Percentiles rank a stretch among this genome's conserved stretches.
Evolutionary conservation across 2,888 invertebrate species (phyloP).

Genomic region (Cheilosia grossa): DNA sequence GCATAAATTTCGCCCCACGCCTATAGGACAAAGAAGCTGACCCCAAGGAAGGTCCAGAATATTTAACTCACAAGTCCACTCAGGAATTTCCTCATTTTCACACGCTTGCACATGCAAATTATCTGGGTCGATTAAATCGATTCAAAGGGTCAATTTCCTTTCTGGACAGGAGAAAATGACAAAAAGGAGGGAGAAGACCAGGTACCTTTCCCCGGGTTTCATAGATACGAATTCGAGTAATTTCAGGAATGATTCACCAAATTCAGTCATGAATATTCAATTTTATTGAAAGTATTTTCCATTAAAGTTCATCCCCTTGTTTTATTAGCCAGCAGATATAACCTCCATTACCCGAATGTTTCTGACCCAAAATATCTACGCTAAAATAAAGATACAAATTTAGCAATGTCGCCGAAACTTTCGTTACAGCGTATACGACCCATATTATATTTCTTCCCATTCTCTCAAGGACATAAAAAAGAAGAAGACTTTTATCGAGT

Average conservation of each 20-base stretch:
- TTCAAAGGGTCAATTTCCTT: constrained; percentile 30
- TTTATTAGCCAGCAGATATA: constrained; percentile 8
- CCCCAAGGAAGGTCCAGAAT: neutral
- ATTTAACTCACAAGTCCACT: neutral
- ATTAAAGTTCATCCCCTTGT: constrained; percentile 8
- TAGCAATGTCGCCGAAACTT: constrained; percentile 6
- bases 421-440: neutral
- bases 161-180: neutral
- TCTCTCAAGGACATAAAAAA: neutral
- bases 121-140: constrained; percentile 28
- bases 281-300: constrained; percentile 25
- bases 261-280: constrained; percentile 46
- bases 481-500: neutral
- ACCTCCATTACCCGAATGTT: constrained; percentile 13
- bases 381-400: constrained; percentile 29
- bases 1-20: neutral
- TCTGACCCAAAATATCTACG: constrained; percentile 3
- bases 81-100: constrained; percentile 17
- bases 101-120: constrained; percentile 39
- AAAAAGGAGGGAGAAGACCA: neutral
- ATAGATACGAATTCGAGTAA: neutral
- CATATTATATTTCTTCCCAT: neutral
- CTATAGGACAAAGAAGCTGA: neutral
- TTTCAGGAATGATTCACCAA: constrained; percentile 25
- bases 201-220: neutral